Percentiles rank a stretch among this genome's conserved stretches.
These are phyloP conservation scores for Hormaphis cornu DNA, from an alignment of 1,140 invertebrate species.

Conservation along the genomic window DNA sequence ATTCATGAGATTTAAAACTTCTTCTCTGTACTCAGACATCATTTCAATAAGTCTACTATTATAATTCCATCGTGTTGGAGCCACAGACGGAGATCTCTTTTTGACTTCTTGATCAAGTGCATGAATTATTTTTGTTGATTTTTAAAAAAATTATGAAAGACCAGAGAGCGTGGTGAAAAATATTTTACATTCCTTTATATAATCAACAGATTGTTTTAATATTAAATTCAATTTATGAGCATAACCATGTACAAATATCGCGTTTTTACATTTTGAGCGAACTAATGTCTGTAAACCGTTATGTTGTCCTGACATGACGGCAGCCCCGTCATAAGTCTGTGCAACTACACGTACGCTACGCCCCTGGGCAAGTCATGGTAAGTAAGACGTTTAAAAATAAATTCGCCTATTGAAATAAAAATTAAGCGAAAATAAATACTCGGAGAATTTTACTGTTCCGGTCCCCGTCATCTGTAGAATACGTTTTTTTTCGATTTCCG, in stretches of 20 bases:
- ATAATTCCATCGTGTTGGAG: slow-evolving; percentile 32
- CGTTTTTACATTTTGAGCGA: slow-evolving; percentile 7
- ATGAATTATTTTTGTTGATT: slow-evolving; percentile 1
- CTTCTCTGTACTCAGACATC: slow-evolving; percentile 2
- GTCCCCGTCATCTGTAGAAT: too few relatives aligned
- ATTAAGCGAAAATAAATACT: too few relatives aligned
- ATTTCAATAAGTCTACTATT: slow-evolving; percentile 17
- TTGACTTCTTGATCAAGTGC: background rate
- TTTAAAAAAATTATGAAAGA: background rate
- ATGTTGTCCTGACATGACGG: slow-evolving; percentile 30
- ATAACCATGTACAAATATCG: background rate
- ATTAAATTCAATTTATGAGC: background rate
- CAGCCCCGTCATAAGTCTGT: too few relatives aligned
- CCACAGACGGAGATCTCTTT: slow-evolving; percentile 17
- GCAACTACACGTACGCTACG: too few relatives aligned
- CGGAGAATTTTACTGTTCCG: too few relatives aligned
- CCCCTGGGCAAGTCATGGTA: too few relatives aligned
- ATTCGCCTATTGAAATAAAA: too few relatives aligned
- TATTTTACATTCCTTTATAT: slow-evolving; percentile 34
- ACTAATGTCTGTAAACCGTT: slow-evolving; percentile 23
- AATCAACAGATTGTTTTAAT: background rate
- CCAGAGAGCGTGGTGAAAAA: slow-evolving; percentile 32
- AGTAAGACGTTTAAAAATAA: too few relatives aligned
- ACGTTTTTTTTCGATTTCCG: too few relatives aligned
- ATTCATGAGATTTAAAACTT: slow-evolving; percentile 12